These are phyloP conservation scores for Apodemia duryi DNA, from an alignment of 2,888 invertebrate genomes.

Conservation along the genomic window DNA sequence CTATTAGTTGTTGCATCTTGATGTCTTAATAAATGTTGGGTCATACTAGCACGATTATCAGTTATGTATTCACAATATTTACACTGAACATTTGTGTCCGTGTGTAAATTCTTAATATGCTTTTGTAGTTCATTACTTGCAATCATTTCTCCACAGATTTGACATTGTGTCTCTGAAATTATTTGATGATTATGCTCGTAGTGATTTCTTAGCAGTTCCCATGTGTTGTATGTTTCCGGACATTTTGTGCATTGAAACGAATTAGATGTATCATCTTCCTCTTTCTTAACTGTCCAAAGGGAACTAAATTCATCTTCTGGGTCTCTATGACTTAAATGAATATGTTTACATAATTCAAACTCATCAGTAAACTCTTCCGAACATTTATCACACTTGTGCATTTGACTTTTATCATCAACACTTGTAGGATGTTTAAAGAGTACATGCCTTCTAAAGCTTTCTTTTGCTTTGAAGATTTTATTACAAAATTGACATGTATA, in stretches of 20 bases:
- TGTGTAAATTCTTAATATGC: constrained; percentile 54
- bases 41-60: constrained; percentile 52
- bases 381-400: constrained; percentile 60
- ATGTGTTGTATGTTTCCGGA: constrained; percentile 45
- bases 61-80: constrained; percentile 63
- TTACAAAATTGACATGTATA: constrained; percentile 60
- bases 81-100: constrained; percentile 45
- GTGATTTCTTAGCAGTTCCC: constrained; percentile 55
- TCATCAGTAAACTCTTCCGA: constrained; percentile 55
- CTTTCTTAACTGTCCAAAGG: constrained; percentile 45
- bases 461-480: constrained; percentile 62
- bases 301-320: constrained; percentile 29
- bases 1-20: constrained; percentile 58
- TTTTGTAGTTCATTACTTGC: constrained; percentile 50
- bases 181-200: constrained; percentile 55
- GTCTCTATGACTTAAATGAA: constrained; percentile 45
- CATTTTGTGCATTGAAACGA: constrained; percentile 63
- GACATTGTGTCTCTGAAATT: constrained; percentile 55
- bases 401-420: constrained; percentile 31
- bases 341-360: constrained; percentile 59
- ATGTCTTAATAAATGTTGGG: constrained; percentile 58
- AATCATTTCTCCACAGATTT: constrained; percentile 58
- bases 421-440: constrained; percentile 53
- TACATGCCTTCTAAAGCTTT: constrained; percentile 61
- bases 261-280: constrained; percentile 48